phyloP scores from a whole-genome alignment of 2,797 vertebrate species.

The Ctenosaura bakeri region DNA sequence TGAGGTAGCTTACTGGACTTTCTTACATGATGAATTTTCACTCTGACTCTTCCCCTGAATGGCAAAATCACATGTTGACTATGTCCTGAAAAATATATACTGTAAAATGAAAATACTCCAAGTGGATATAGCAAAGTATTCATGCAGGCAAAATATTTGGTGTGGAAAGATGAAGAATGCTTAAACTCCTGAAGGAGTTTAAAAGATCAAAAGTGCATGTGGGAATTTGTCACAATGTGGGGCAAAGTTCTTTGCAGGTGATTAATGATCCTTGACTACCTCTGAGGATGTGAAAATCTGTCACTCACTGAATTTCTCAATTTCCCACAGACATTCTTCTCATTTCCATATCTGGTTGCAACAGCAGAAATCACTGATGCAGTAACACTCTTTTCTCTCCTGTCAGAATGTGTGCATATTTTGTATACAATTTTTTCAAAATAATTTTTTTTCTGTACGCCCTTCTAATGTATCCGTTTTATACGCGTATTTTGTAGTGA shows the following conservation, averaged over 20 bases:
- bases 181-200: background rate
- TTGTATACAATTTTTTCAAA: background rate
- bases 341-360: background rate
- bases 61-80: background rate
- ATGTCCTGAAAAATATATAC: conserved; percentile 1
- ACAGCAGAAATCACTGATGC: background rate
- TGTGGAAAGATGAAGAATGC: background rate
- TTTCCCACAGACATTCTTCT: background rate
- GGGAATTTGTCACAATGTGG: background rate
- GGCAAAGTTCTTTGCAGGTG: background rate
- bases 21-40: background rate
- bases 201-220: background rate
- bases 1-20: background rate
- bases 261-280: background rate
- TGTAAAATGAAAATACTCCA: background rate
- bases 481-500: background rate
- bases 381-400: background rate
- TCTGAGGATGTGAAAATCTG: background rate
- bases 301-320: background rate
- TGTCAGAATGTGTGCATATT: background rate
- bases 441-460: background rate
- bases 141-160: background rate
- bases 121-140: background rate
- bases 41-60: background rate
- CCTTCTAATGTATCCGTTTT: background rate